Conservation (phyloP, 2,797 vertebrate genomes). For the Crypturellus tataupa region DNA sequence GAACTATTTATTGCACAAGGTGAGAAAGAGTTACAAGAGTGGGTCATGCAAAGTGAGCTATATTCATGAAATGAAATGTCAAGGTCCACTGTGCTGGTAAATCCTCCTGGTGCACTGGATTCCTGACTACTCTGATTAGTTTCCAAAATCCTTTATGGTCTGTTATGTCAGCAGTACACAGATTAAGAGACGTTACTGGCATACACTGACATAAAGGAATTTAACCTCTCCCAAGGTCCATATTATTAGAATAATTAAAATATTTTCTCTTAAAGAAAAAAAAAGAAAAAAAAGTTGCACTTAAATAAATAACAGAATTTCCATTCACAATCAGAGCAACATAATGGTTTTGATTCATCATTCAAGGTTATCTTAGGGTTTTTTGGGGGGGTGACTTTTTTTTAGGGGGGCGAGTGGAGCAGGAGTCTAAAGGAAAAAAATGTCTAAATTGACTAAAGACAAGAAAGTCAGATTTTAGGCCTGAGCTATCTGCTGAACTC, state of each 20-base stretch:
- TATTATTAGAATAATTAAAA: background rate
- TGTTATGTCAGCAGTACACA: conserved; percentile 62
- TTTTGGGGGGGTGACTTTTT: too few species aligned
- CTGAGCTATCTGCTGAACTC: background rate
- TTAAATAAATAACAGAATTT: background rate
- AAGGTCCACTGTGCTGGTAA: conserved; percentile 52
- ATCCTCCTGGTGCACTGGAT: conserved; percentile 52
- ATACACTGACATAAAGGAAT: conserved; percentile 32
- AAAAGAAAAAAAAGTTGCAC: background rate
- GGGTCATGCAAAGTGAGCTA: background rate
- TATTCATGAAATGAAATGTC: conserved; percentile 65
- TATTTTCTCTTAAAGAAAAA: background rate
- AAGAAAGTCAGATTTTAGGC: background rate
- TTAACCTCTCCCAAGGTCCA: background rate
- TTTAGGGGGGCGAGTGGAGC: background rate
- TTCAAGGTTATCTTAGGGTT: background rate
- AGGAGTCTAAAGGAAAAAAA: background rate
- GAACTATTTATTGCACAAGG: background rate
- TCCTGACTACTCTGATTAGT: conserved; percentile 50
- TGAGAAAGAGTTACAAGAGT: background rate
- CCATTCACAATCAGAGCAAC: background rate
- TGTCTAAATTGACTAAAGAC: rapidly evolving
- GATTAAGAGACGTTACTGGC: conserved; percentile 53
- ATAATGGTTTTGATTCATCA: background rate
- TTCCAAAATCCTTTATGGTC: conserved; percentile 59